Percentiles rank a stretch among this genome's conserved stretches.
These are phyloP conservation scores for Parelbella ahira DNA, from an alignment of 2,888 invertebrate species.

Conservation along the genomic window DNA sequence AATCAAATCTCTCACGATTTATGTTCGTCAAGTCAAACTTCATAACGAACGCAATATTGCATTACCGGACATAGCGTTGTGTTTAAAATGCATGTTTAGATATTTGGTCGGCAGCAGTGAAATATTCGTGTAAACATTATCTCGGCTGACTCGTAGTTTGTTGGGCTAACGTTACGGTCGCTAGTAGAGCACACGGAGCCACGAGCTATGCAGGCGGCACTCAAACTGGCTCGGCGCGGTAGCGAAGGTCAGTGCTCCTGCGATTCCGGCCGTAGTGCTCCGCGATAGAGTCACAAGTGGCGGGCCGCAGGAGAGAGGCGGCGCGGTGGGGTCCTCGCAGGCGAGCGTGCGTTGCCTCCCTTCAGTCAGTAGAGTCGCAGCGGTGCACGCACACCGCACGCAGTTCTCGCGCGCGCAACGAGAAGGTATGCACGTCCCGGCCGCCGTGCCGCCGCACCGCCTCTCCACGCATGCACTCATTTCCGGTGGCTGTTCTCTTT, in stretches of 20 bases:
- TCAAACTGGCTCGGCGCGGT: slow-evolving; percentile 48
- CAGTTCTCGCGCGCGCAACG: slow-evolving; percentile 79
- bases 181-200: slow-evolving; percentile 46
- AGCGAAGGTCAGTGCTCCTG: slow-evolving; percentile 72
- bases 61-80: no score
- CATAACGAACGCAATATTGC: no score
- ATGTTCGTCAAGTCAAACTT: slow-evolving; percentile 6
- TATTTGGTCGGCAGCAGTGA: not conserved
- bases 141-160: slow-evolving; percentile 10
- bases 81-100: no score
- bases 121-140: slow-evolving; percentile 6
- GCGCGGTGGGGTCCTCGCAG: slow-evolving; percentile 68
- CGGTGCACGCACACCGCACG: slow-evolving; percentile 81
- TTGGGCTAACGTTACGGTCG: slow-evolving; percentile 34
- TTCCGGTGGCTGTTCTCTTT: slow-evolving; percentile 71
- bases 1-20: slow-evolving; percentile 23
- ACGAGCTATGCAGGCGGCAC: slow-evolving; percentile 41
- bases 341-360: slow-evolving; percentile 57
- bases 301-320: slow-evolving; percentile 65
- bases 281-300: slow-evolving; percentile 68
- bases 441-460: slow-evolving; percentile 40
- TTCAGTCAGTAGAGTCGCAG: slow-evolving; percentile 69
- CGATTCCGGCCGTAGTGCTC: slow-evolving; percentile 69
- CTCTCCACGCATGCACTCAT: slow-evolving; percentile 53
- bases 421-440: slow-evolving; percentile 67